These are phyloP conservation scores for Sarcophaga bullata DNA, from an alignment of 1,140 invertebrate species.

Conservation along the genomic window DNA sequence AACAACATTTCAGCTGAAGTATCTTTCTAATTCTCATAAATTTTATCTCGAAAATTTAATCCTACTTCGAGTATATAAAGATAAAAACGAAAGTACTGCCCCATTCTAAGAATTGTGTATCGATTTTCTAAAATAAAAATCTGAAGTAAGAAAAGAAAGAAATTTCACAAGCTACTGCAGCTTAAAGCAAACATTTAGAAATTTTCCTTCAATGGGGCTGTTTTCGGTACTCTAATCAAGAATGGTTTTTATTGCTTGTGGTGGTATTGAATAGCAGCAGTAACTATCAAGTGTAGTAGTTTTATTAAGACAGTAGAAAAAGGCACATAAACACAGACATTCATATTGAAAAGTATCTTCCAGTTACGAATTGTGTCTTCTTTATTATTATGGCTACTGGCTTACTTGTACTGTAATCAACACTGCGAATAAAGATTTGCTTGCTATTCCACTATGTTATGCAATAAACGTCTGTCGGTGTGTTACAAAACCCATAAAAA, in stretches of 20 bases:
- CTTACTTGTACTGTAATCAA: neutral
- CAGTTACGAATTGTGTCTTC: neutral
- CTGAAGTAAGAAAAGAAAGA: too few species aligned
- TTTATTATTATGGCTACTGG: neutral
- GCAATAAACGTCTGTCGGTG: too few species aligned
- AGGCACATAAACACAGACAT: neutral
- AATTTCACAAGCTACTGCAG: too few species aligned
- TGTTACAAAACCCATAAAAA: too few species aligned
- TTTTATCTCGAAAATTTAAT: neutral
- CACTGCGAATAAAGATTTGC: neutral
- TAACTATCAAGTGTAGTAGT: neutral
- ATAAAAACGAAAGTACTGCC: neutral
- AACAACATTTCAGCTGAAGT: neutral
- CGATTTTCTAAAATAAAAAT: too few species aligned
- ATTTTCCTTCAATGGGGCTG: neutral
- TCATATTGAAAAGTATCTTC: neutral
- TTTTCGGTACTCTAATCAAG: neutral
- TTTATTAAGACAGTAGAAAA: neutral
- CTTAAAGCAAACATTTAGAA: neutral
- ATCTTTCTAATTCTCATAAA: neutral
- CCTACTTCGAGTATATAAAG: neutral
- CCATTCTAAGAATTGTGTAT: neutral
- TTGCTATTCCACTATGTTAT: too few species aligned
- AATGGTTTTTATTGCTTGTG: neutral
- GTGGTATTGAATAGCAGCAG: constrained; percentile 10